Evolutionary conservation across 2,888 invertebrate species (phyloP).

Genomic region (Plusia festucae): DNA sequence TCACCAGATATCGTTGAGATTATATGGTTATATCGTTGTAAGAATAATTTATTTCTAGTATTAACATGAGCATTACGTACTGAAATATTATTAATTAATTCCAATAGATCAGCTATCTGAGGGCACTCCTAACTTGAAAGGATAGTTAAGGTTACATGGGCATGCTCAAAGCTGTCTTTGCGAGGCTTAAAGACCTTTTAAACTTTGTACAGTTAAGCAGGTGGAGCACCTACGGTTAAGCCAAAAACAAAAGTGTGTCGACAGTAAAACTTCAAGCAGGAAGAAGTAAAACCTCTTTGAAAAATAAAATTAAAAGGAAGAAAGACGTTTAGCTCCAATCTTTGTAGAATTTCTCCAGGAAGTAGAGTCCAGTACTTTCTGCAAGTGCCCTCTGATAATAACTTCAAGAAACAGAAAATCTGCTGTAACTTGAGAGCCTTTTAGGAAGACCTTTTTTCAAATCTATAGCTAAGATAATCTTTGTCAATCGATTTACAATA

Average conservation of each 20-base stretch:
- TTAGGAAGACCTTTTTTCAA: background rate
- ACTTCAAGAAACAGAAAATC: background rate
- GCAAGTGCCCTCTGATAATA: background rate
- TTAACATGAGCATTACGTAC: too few species aligned
- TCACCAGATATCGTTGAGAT: slow-evolving; percentile 1
- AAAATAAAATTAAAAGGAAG: background rate
- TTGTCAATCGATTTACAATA: background rate
- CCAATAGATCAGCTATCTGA: background rate
- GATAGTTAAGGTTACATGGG: background rate
- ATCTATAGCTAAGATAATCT: background rate
- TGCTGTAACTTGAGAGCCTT: too few species aligned
- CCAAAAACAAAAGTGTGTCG: slow-evolving; percentile 1
- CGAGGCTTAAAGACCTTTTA: slow-evolving; percentile 4
- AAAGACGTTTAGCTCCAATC: background rate
- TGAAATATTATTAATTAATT: background rate
- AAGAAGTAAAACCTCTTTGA: background rate
- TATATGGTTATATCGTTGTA: background rate
- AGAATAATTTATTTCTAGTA: background rate
- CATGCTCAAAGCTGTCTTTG: background rate
- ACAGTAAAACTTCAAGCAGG: background rate
- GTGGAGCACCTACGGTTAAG: background rate
- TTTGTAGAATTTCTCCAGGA: background rate
- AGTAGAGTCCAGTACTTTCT: background rate
- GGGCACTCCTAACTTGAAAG: background rate
- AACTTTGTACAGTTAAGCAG: background rate